Evolutionary conservation across 1,140 invertebrate genomes (phyloP), one percentile per base, ranked within the genome.

Genomic region (Hestina assimilis): DNA sequence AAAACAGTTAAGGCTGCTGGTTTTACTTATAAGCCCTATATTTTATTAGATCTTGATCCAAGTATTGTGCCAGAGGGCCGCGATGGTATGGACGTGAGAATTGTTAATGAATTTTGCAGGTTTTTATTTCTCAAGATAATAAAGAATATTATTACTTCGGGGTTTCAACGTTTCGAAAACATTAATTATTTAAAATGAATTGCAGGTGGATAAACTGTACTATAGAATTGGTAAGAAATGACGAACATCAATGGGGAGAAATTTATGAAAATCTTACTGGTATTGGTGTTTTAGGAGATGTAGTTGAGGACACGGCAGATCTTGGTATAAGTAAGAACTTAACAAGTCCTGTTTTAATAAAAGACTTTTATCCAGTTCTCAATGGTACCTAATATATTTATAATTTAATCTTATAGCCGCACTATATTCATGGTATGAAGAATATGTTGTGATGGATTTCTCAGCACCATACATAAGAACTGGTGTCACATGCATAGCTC

Each of bases 201-300:
- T 21, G 14, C 47, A 89, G 89, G 46, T 85, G 88, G 83, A 81
- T 90, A 41, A 90, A 90, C 62, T 91, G 89, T 28, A 81, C 87
- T 0, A 63, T 89, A 19, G 69, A 84, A 63, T 69, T 91, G 24
- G 64, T 91, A 11, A 76, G 87, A 41, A 88, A 90, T 46, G 85
- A 90, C 46, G 72, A 74, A 17, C 77, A 89, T 19, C 72, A 90
- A 66, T 92, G 91, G 91, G 91, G 91, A 6, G 87, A 90, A 59
- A 89, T 92, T 45, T 91, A 87, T 59, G 86, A 90, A n/a, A 92
- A 92, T 63, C 74, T 86, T 45, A 90, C 90, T 6, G 91, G 91
- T 28, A 86, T 89, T 46, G 91, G 91, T 2, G 75, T 92, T 19
- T 58, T 92, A 23, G 91, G 91, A 12, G 90, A 89, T 65, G 75